phyloP scores from a whole-genome alignment of 2,888 invertebrate genomes.

The Spicauda simplicius region DNA sequence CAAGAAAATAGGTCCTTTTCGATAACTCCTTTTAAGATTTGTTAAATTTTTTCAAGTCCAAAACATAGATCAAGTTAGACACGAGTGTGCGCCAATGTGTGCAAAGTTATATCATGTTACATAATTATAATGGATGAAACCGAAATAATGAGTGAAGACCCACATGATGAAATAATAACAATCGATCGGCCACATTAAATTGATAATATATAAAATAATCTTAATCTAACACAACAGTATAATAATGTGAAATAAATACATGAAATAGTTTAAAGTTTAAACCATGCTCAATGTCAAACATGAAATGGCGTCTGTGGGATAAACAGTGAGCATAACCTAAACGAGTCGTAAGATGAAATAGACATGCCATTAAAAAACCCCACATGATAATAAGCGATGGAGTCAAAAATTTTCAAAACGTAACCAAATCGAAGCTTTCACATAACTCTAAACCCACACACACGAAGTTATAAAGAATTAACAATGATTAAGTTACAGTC shows the following conservation, averaged over 20 bases:
- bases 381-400: slow-evolving; percentile 77
- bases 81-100: slow-evolving; percentile 15
- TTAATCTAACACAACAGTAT: slow-evolving; percentile 45
- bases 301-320: not conserved
- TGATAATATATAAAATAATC: slow-evolving; percentile 40
- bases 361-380: slow-evolving; percentile 83
- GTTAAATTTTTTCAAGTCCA: not conserved
- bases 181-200: slow-evolving; percentile 53
- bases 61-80: slow-evolving; percentile 12
- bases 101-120: slow-evolving; percentile 7
- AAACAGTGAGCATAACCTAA: slow-evolving; percentile 62
- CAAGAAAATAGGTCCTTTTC: not conserved
- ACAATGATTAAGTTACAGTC: no score
- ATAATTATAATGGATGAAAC: slow-evolving; percentile 2
- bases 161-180: slow-evolving; percentile 54
- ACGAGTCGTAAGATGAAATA: slow-evolving; percentile 37
- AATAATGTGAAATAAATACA: slow-evolving; percentile 33
- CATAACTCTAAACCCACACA: slow-evolving; percentile 18
- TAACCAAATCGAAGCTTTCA: slow-evolving; percentile 51
- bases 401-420: slow-evolving; percentile 51
- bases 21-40: not conserved
- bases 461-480: slow-evolving; percentile 8
- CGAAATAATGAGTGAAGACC: slow-evolving; percentile 78
- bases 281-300: slow-evolving; percentile 43
- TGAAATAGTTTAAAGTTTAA: slow-evolving; percentile 33